These are phyloP conservation scores for Microplitis deprimator DNA, from an alignment of 2,888 invertebrate species.

Conservation along the genomic window DNA sequence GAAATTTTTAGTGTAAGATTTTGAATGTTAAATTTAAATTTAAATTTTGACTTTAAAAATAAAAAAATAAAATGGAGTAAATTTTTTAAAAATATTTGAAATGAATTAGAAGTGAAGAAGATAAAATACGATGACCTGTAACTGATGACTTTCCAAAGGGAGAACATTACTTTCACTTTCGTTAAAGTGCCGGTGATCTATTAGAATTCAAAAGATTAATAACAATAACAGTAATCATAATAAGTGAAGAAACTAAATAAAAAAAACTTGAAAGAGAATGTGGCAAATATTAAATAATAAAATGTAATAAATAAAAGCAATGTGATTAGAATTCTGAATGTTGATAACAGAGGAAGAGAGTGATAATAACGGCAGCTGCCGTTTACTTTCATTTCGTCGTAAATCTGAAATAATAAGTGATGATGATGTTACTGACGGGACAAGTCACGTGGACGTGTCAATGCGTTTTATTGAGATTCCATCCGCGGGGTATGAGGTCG, in stretches of 20 bases:
- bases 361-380: conserved; percentile 65
- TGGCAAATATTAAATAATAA: conserved; percentile 26
- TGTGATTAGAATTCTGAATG: conserved; percentile 60
- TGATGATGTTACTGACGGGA: neutral
- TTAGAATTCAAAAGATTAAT: conserved; percentile 8
- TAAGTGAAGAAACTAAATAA: neutral
- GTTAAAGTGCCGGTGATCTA: conserved; percentile 50
- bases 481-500: neutral
- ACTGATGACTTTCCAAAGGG: conserved; percentile 52
- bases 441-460: conserved; percentile 4
- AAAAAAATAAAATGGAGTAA: neutral
- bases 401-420: conserved; percentile 31
- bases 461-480: conserved; percentile 19
- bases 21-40: too few relatives aligned
- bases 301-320: conserved; percentile 49
- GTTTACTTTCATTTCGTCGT: conserved; percentile 64
- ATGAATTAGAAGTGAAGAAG: neutral
- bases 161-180: conserved; percentile 57
- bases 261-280: neutral
- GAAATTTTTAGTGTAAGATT: too few relatives aligned
- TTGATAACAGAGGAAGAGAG: conserved; percentile 64
- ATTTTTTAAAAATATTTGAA: neutral
- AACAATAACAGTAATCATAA: conserved; percentile 17
- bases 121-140: conserved; percentile 25
- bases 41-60: too few relatives aligned